These are phyloP conservation scores for Drosophila nasuta DNA, from an alignment of 1,140 invertebrate species.

Conservation along the genomic window DNA sequence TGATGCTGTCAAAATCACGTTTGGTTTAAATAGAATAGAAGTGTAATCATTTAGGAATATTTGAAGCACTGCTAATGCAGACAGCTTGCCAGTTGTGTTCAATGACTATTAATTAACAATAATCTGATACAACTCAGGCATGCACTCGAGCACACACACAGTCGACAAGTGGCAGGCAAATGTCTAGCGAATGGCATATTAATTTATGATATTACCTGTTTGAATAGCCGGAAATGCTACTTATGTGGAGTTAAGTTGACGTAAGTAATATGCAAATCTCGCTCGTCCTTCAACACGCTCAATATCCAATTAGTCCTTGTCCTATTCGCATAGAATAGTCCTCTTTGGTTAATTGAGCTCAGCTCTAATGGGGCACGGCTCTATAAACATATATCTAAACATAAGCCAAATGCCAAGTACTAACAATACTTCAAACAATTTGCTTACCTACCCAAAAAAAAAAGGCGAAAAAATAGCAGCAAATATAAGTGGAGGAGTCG, in stretches of 20 bases:
- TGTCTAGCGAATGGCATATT: slow-evolving; percentile 40
- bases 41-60: not conserved
- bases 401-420: slow-evolving; percentile 79
- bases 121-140: slow-evolving; percentile 36
- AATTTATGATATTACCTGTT: slow-evolving; percentile 38
- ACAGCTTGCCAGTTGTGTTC: slow-evolving; percentile 32
- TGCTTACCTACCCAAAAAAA: slow-evolving; percentile 73
- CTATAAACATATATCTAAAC: slow-evolving; percentile 73
- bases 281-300: slow-evolving; percentile 25
- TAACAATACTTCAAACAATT: slow-evolving; percentile 74
- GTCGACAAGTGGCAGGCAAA: slow-evolving; percentile 10
- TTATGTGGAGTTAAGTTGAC: slow-evolving; percentile 16
- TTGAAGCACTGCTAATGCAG: slow-evolving; percentile 3
- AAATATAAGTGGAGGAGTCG: slow-evolving; percentile 18
- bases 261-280: slow-evolving; percentile 36
- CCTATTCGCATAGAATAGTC: slow-evolving; percentile 23
- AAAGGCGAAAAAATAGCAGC: slow-evolving; percentile 16
- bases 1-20: no score
- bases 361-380: slow-evolving; percentile 15
- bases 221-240: slow-evolving; percentile 27
- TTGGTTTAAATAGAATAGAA: no score
- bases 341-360: slow-evolving; percentile 47
- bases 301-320: slow-evolving; percentile 29
- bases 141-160: not conserved
- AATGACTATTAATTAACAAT: slow-evolving; percentile 56